These are phyloP conservation scores for Diarsia brunnea DNA, from an alignment of 2,888 invertebrate genomes.

Conservation along the genomic window DNA sequence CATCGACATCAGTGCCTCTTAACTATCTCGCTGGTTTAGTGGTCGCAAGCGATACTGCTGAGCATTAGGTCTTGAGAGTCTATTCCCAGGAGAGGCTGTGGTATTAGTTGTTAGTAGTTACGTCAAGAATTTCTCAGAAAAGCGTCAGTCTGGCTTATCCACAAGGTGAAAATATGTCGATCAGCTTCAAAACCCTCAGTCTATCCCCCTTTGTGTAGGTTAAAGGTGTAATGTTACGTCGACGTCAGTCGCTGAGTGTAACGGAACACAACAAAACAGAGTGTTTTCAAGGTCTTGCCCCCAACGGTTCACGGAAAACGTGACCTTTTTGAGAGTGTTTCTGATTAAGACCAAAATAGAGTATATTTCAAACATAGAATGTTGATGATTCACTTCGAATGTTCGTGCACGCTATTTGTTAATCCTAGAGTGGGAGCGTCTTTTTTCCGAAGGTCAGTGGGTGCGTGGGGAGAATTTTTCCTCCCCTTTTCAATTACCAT, in stretches of 20 bases:
- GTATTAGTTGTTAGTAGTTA: not conserved
- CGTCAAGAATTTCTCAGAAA: not conserved
- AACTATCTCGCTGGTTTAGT: not conserved
- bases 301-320: not conserved
- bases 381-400: not conserved
- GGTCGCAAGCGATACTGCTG: not conserved
- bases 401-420: slow-evolving; percentile 3
- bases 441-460: too few relatives aligned
- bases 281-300: not conserved
- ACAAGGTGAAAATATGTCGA: not conserved
- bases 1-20: not conserved
- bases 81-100: not conserved
- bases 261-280: not conserved
- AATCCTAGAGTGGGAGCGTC: too few relatives aligned
- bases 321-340: slow-evolving; percentile 9
- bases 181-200: not conserved
- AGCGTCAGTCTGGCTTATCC: not conserved
- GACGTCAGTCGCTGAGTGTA: not conserved
- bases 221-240: not conserved
- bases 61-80: not conserved
- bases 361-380: not conserved
- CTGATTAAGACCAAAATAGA: slow-evolving; percentile 15
- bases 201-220: not conserved
- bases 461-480: too few relatives aligned
- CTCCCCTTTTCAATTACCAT: too few relatives aligned